Evolutionary conservation across 2,888 invertebrate species (phyloP).

Genomic region (Polylopha cassiicola): DNA sequence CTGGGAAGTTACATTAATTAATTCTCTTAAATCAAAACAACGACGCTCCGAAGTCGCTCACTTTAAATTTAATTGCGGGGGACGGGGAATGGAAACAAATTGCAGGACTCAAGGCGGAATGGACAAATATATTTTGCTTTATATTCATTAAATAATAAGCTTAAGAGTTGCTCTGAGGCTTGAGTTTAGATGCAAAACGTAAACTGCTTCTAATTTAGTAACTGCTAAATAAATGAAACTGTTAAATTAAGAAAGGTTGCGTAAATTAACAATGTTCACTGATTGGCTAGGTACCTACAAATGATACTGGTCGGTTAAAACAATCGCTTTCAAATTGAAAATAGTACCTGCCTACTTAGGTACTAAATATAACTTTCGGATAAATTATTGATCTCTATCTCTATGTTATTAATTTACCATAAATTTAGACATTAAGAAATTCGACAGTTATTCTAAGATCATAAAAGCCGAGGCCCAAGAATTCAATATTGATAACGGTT

Average conservation of each 20-base stretch:
- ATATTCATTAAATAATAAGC: too few relatives aligned
- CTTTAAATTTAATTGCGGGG: slow-evolving; percentile 62
- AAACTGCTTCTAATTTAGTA: too few relatives aligned
- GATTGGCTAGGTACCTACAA: too few relatives aligned
- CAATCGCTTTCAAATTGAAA: too few relatives aligned
- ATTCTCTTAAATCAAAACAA: slow-evolving; percentile 68
- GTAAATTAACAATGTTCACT: too few relatives aligned
- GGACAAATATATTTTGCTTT: slow-evolving; percentile 32
- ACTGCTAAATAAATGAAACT: too few relatives aligned
- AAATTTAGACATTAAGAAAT: neutral
- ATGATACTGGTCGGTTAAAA: too few relatives aligned
- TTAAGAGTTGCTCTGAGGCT: too few relatives aligned
- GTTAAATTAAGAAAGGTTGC: too few relatives aligned
- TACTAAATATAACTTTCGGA: too few relatives aligned
- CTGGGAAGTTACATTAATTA: slow-evolving; percentile 56
- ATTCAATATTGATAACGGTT: slow-evolving; percentile 42
- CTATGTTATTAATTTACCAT: slow-evolving; percentile 8
- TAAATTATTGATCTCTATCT: neutral
- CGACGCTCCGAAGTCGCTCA: slow-evolving; percentile 50
- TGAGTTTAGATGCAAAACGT: too few relatives aligned
- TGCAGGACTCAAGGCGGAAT: slow-evolving; percentile 45
- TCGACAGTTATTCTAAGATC: slow-evolving; percentile 25
- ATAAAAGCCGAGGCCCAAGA: slow-evolving; percentile 38
- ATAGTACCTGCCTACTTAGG: too few relatives aligned
- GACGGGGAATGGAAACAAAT: slow-evolving; percentile 51